Conservation (phyloP, 1,140 invertebrate species). For the Teleogryllus occipitalis region DNA sequence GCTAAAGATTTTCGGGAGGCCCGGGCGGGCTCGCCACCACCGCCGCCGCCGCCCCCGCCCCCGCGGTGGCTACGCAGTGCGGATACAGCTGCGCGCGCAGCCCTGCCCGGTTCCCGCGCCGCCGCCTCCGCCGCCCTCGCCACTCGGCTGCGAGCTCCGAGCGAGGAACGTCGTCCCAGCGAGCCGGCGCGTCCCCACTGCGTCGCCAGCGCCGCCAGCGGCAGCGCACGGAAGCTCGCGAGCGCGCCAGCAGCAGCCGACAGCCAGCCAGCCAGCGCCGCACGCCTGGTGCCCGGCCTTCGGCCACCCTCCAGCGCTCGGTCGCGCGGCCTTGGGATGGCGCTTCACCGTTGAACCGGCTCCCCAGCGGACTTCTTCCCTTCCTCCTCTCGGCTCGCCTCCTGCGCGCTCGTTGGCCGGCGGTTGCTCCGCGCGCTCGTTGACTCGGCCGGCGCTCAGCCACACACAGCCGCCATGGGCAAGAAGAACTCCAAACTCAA, state of each 20-base stretch:
- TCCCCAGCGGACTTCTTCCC: no score
- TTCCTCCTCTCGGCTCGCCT: background rate
- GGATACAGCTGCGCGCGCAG: background rate
- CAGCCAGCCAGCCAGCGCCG: no score
- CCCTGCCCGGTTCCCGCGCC: background rate
- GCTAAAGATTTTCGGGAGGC: background rate
- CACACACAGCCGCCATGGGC: constrained; percentile 47
- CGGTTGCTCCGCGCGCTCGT: background rate
- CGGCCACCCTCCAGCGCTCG: no score
- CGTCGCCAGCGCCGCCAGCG: no score
- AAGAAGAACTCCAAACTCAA: constrained; percentile 91
- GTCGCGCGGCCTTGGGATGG: background rate
- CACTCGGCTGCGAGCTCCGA: background rate
- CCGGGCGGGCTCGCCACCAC: background rate
- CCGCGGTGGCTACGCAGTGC: background rate
- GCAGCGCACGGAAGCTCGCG: no score
- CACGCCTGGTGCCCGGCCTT: no score
- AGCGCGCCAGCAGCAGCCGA: no score
- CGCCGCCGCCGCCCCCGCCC: no score
- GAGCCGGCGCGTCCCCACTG: no score
- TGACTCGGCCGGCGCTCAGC: no score
- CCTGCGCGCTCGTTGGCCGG: background rate
- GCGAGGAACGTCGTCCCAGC: background rate
- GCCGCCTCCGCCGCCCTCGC: no score
- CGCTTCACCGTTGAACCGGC: background rate